These are phyloP conservation scores for Brachyhypopomus gauderio DNA, from an alignment of 2,113 vertebrate genomes.

Conservation along the genomic window DNA sequence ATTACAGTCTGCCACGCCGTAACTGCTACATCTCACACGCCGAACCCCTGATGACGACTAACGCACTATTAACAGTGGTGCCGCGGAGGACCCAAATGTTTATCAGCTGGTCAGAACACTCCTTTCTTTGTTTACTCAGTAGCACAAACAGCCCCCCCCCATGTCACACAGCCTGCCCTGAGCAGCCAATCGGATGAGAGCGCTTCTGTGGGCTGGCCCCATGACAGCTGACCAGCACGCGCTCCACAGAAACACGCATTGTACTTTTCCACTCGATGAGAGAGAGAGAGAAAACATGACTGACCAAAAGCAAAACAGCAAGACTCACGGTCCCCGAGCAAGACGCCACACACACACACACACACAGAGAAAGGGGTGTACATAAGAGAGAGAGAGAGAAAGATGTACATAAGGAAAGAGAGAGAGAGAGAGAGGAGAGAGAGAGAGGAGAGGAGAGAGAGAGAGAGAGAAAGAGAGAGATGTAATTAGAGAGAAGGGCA, in stretches of 20 bases:
- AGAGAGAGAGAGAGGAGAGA: too few relatives aligned
- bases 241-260: conserved; percentile 57
- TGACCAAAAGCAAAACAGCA: conserved; percentile 52
- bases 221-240: conserved; percentile 53
- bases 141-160: conserved; percentile 59
- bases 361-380: too few relatives aligned
- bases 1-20: background rate
- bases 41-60: background rate
- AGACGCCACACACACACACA: too few relatives aligned
- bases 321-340: conserved; percentile 3
- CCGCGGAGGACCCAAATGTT: conserved; percentile 38
- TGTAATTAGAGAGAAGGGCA: too few relatives aligned
- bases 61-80: background rate
- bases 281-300: conserved; percentile 41
- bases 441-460: too few relatives aligned
- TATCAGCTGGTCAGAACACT: conserved; percentile 70
- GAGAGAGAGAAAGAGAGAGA: too few relatives aligned
- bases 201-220: conserved; percentile 40
- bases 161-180: conserved; percentile 68
- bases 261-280: conserved; percentile 63
- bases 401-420: too few relatives aligned
- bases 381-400: too few relatives aligned
- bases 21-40: background rate
- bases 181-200: conserved; percentile 59
- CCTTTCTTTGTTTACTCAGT: conserved; percentile 74